Evolutionary conservation across 2,888 invertebrate species (phyloP).

Genomic region (Hololepta plana): DNA sequence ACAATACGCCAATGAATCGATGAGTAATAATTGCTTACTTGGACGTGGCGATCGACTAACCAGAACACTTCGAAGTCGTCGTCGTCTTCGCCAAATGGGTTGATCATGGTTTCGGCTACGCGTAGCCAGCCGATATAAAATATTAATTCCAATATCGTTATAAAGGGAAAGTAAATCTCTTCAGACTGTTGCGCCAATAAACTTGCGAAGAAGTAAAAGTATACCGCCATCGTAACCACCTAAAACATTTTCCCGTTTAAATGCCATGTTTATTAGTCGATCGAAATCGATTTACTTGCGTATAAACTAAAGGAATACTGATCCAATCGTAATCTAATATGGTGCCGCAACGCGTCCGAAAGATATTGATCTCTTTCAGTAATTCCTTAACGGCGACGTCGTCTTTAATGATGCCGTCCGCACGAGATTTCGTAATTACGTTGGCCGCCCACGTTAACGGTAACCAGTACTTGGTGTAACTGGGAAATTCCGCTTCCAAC

Average conservation of each 20-base stretch:
- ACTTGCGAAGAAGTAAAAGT: slow-evolving; percentile 73
- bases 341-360: slow-evolving; percentile 55
- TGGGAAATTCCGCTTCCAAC: slow-evolving; percentile 60
- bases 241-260: slow-evolving; percentile 25
- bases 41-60: slow-evolving; percentile 76
- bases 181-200: slow-evolving; percentile 81
- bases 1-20: not conserved
- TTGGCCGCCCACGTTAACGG: slow-evolving; percentile 82
- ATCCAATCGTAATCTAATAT: slow-evolving; percentile 63
- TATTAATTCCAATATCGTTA: slow-evolving; percentile 72
- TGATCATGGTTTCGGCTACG: slow-evolving; percentile 76
- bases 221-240: slow-evolving; percentile 77
- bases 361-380: slow-evolving; percentile 66
- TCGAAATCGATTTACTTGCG: slow-evolving; percentile 35
- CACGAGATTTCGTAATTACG: slow-evolving; percentile 66
- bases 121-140: slow-evolving; percentile 83
- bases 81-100: slow-evolving; percentile 81
- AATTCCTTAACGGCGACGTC: slow-evolving; percentile 80
- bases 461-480: slow-evolving; percentile 78
- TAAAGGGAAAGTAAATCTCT: slow-evolving; percentile 64
- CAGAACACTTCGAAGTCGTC: slow-evolving; percentile 84
- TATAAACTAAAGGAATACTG: slow-evolving; percentile 61
- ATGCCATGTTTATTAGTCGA: slow-evolving; percentile 9
- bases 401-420: slow-evolving; percentile 69
- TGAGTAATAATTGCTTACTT: slow-evolving; percentile 31